A percentile compares a stretch with the other conserved stretches of the same genome.
These are phyloP conservation scores for Campylomormyrus numenius DNA, from an alignment of 2,113 vertebrate genomes.

Conservation along the genomic window DNA sequence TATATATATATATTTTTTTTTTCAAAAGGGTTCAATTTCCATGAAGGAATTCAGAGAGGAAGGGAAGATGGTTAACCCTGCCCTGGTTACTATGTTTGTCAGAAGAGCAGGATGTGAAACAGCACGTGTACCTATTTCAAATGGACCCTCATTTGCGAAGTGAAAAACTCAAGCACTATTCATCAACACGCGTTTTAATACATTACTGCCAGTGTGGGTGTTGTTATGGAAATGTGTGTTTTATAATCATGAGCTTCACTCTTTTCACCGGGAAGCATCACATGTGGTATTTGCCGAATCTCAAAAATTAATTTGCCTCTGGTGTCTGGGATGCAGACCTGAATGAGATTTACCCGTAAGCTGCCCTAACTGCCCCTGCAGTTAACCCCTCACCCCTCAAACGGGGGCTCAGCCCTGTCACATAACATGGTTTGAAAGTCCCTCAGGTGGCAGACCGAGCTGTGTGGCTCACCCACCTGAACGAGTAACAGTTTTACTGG, in stretches of 20 bases:
- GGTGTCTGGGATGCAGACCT: neutral
- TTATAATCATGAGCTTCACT: neutral
- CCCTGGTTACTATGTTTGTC: neutral
- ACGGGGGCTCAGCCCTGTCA: neutral
- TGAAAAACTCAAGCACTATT: neutral
- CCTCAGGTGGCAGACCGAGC: neutral
- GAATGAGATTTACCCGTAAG: neutral
- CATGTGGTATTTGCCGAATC: neutral
- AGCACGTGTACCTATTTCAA: neutral
- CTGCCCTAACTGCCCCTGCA: neutral
- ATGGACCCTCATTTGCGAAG: neutral
- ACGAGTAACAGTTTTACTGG: neutral
- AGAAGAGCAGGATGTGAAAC: neutral
- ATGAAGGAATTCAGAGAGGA: neutral
- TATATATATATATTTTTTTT: neutral
- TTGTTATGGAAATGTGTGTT: neutral
- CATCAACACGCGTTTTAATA: neutral
- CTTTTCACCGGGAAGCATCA: neutral
- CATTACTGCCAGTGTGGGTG: neutral
- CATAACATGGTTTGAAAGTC: neutral
- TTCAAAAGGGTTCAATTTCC: neutral
- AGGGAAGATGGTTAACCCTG: neutral
- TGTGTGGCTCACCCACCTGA: neutral
- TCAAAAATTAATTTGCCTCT: neutral
- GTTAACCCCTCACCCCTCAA: neutral